Evolutionary conservation across 2,113 vertebrate genomes (phyloP).

Genomic region (Odocoileus hemionus): DNA sequence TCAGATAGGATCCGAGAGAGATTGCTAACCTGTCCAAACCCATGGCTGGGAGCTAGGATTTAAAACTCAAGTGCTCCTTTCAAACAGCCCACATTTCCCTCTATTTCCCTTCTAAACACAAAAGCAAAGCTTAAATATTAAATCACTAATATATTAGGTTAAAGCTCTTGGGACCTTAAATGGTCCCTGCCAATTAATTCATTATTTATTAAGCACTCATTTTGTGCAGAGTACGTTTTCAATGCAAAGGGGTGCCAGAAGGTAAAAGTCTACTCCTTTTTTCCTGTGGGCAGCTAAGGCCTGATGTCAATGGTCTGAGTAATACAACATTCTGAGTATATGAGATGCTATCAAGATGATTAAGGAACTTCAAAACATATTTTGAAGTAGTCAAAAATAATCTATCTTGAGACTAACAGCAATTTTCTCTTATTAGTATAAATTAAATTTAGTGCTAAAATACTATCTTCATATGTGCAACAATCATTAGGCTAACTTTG

Average conservation of each 20-base stretch:
- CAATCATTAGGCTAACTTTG: neutral
- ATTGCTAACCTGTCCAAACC: neutral
- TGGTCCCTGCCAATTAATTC: neutral
- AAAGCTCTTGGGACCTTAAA: neutral
- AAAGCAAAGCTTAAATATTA: neutral
- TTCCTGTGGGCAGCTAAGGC: neutral
- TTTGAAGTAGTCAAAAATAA: neutral
- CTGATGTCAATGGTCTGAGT: neutral
- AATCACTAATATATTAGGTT: neutral
- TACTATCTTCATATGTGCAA: neutral
- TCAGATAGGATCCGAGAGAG: neutral
- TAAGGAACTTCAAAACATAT: neutral
- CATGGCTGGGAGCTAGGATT: neutral
- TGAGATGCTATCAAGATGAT: neutral
- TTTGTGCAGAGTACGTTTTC: neutral
- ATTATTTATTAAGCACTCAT: neutral
- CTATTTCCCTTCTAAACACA: neutral
- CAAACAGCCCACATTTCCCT: neutral
- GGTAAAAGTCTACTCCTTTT: neutral
- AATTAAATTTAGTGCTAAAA: slow-evolving; percentile 18
- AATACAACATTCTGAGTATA: neutral
- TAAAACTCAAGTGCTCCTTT: neutral
- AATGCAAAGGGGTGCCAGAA: neutral
- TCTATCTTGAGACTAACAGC: neutral
- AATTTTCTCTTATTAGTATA: neutral